Evolutionary conservation across 2,797 vertebrate genomes (phyloP).

Genomic region (Peromyscus melanophrys): DNA sequence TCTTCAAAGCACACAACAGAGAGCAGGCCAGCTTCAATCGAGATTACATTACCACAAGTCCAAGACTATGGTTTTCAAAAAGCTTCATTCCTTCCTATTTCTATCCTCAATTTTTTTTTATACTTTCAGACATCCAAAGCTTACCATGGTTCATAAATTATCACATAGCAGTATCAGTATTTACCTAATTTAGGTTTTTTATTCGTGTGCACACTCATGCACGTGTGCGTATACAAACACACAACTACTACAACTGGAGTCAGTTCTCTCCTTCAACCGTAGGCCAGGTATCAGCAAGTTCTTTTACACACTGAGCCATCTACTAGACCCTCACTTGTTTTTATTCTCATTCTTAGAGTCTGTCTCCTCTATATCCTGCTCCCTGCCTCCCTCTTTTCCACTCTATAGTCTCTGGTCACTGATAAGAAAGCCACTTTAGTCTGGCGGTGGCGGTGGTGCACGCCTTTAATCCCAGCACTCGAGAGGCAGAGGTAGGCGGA

Average conservation of each 20-base stretch:
- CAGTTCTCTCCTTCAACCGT: not conserved
- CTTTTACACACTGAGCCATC: not conserved
- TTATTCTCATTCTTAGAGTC: not conserved
- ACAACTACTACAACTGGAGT: not conserved
- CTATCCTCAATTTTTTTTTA: not conserved
- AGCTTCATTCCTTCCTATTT: not conserved
- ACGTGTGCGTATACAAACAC: not conserved
- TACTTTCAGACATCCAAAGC: not conserved
- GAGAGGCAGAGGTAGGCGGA: not conserved
- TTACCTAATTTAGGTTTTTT: not conserved
- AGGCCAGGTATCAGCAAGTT: not conserved
- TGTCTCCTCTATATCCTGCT: not conserved
- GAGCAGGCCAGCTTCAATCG: not conserved
- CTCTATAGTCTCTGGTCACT: not conserved
- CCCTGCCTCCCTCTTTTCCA: not conserved
- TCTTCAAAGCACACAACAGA: not conserved
- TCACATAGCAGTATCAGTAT: not conserved
- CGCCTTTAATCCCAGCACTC: not conserved
- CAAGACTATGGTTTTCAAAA: not conserved
- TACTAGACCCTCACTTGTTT: not conserved
- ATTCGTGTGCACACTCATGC: not conserved
- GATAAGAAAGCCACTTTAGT: not conserved
- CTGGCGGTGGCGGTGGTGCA: fast-evolving
- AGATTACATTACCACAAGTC: not conserved
- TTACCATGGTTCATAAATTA: not conserved